Conservation (phyloP, 2,888 invertebrate species). For the Himalopsyche tibetana region DNA sequence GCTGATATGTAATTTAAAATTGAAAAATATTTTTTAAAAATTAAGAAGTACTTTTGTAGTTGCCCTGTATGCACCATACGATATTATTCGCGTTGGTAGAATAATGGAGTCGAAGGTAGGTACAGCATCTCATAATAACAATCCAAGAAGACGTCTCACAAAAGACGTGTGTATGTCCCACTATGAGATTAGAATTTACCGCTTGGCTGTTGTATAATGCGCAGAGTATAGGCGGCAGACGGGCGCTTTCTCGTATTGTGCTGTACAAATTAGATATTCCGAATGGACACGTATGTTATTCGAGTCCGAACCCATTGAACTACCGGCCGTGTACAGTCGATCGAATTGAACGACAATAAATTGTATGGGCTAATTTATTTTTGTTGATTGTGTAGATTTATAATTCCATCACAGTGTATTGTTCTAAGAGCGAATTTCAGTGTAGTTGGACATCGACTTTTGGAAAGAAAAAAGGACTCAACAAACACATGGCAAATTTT, state of each 20-base stretch:
- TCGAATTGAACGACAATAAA: conserved; percentile 37
- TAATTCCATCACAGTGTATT: not conserved
- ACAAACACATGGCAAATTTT: too few relatives aligned
- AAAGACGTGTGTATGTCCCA: conserved; percentile 56
- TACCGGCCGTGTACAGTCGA: conserved; percentile 55
- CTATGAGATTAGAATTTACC: conserved; percentile 64
- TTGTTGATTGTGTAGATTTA: not conserved
- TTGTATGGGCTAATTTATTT: too few relatives aligned
- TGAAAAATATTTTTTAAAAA: too few relatives aligned
- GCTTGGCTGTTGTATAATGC: conserved; percentile 44
- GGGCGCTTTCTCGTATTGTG: conserved; percentile 61
- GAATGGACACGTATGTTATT: conserved; percentile 66
- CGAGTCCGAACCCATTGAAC: conserved; percentile 63
- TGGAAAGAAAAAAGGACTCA: too few relatives aligned
- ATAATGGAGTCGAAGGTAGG: conserved; percentile 22
- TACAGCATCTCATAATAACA: conserved; percentile 41
- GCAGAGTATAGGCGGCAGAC: conserved; percentile 49
- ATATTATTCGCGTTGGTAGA: conserved; percentile 33
- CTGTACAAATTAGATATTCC: conserved; percentile 66
- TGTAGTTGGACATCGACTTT: too few relatives aligned
- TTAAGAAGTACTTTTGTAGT: not conserved
- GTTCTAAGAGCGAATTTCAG: too few relatives aligned
- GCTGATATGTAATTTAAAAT: too few relatives aligned
- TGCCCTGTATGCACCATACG: not conserved
- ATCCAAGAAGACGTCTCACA: conserved; percentile 52